Conservation (phyloP, 2,113 vertebrate species). For the Dryoscopus gambensis region DNA sequence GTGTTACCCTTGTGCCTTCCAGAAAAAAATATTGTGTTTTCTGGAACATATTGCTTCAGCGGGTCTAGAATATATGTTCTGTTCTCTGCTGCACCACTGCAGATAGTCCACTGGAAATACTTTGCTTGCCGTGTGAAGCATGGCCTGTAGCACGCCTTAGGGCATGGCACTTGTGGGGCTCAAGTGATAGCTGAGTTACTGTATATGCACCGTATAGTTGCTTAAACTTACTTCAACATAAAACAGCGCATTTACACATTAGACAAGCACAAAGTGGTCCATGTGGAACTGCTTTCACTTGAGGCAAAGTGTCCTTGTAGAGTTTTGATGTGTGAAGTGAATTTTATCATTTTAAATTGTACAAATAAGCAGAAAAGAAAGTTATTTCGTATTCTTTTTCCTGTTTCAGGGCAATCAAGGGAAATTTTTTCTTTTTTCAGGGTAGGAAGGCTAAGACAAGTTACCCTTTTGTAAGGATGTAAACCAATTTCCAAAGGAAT, state of each 20-base stretch:
- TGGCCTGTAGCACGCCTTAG: conserved; percentile 58
- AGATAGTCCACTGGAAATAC: conserved; percentile 43
- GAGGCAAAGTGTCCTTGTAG: conserved; percentile 35
- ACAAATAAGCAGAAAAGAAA: conserved; percentile 14
- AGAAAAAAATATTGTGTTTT: not conserved
- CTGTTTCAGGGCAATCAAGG: not conserved
- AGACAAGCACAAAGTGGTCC: conserved; percentile 52
- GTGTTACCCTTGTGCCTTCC: not conserved
- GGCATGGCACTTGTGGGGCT: conserved; percentile 55
- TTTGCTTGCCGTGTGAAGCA: conserved; percentile 44
- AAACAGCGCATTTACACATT: conserved; percentile 59
- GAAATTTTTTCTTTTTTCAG: not conserved
- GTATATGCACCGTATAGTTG: not conserved
- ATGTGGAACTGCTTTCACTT: conserved; percentile 40
- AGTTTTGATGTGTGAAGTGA: conserved; percentile 25
- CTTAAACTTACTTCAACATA: conserved; percentile 22
- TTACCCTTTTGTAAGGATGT: not conserved
- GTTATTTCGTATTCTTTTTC: conserved; percentile 20
- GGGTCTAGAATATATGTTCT: conserved; percentile 30
- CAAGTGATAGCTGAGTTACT: conserved; percentile 34
- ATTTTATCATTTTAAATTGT: conserved; percentile 31
- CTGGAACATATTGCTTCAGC: conserved; percentile 24
- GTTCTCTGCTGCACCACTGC: conserved; percentile 24
- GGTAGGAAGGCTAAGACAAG: not conserved
- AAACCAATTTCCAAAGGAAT: not conserved